Evolutionary conservation across 2,113 vertebrate genomes (phyloP).

Genomic region (Oreotrochilus melanogaster): DNA sequence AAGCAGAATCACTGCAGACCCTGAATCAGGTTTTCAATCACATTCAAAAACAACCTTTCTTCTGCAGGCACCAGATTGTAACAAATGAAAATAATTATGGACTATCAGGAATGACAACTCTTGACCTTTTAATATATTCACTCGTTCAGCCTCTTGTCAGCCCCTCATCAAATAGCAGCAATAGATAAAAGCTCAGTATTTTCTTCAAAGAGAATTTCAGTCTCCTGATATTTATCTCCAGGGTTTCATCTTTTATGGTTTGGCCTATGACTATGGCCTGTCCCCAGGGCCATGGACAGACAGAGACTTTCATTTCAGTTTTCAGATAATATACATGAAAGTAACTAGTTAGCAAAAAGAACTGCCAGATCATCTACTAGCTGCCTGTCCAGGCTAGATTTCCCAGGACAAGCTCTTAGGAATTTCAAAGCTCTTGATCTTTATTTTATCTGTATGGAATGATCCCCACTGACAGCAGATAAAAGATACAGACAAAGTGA

Average conservation of each 20-base stretch:
- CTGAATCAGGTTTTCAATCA: background rate
- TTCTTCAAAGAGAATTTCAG: constrained; percentile 30
- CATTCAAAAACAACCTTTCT: background rate
- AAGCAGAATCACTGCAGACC: background rate
- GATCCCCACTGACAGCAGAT: background rate
- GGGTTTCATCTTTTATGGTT: background rate
- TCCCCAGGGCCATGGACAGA: background rate
- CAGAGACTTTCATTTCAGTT: background rate
- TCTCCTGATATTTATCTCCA: background rate
- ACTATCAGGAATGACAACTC: background rate
- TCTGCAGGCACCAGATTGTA: background rate
- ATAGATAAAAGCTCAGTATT: background rate
- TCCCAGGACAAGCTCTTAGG: background rate
- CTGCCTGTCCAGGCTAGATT: background rate
- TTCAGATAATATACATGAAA: background rate
- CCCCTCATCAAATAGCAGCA: background rate
- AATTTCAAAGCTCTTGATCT: background rate
- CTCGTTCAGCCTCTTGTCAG: background rate
- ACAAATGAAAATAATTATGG: background rate
- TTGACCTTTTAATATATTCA: background rate
- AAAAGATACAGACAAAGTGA: background rate
- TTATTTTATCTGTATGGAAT: background rate
- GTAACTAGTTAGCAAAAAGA: background rate
- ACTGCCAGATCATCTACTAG: background rate
- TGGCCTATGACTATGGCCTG: background rate